Evolutionary conservation across 2,113 vertebrate genomes (phyloP), one percentile per base, ranked within the genome.

Genomic region (Neomonachus schauinslandi): DNA sequence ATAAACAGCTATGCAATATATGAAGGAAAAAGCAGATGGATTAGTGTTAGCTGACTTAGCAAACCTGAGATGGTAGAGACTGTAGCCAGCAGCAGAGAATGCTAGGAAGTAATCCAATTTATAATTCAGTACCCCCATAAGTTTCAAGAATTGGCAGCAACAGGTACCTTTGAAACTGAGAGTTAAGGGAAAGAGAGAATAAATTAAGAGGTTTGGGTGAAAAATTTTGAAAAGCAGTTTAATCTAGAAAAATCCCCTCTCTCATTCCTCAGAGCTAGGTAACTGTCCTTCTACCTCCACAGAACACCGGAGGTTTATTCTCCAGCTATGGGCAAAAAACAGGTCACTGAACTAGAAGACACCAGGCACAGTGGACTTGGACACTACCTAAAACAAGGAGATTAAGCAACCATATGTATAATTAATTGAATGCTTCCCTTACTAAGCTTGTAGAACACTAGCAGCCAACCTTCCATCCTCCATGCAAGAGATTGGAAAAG

Each of bases 221-320:
- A 93, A 91, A 21, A n/a, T 80, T 71, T 63, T 80, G 51, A 86
- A 95, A 85, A 49, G 12, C 18, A 94, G 21, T 80, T 94, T 93
- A 83, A 63, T 88, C 22, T 86, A 93, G 39, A 76, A 77, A 46
- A 14, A 46, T 36, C 55, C 0, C 85, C 36, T 95, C 8, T 31
- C 5, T 86, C 18, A 61, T 84, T 82, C 16, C 14, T 90, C 31
- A 69, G 46, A 74, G n/a, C 33, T 86, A 85, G 13, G 21, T 92
- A 61, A 81, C 15, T 80, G 16, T n/a, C 28, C 22, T 94, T 89
- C 14, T 59, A 53, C 31, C 3, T 65, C 9, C 53, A 31, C 36
- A 81, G 72, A 90, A 81, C 5, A 53, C 28, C 33, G 13, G 36
- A 92, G 33, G 5, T 12, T 57, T 79, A 84, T 85, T 92, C 42